Base-by-base conservation (phyloP, 2,888 invertebrate species). In the Nebria salina region DNA sequence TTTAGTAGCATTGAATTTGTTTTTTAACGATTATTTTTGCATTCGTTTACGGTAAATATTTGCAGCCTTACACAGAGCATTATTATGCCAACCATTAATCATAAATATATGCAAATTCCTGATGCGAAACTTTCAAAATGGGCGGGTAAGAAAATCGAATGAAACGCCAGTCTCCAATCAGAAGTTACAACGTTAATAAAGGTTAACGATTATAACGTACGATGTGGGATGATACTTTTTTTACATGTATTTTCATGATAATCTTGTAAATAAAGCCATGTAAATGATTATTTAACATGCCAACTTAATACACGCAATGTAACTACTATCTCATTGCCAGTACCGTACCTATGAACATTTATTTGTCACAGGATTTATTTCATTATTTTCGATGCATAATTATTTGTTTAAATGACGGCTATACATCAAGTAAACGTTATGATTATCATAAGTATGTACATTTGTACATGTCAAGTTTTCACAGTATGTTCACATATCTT, bases 251-350 rank as follows among this genome's bases (percentile, higher is more conserved):
- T 80, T 80, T 70, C 80, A 70, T 70, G 70, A 80, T 80, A 75
- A 75, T 75, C 78, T 41, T 70, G 80, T 80, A 80, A 80, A 80
- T 80, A 75, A 80, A 68, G 75, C 75, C 80, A 80, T 80, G 80
- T 80, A 75, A 80, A 80, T 75, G 80, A 70, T 65, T 20, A 68
- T 41, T 65, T 43, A 68, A 70, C 80, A 80, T 75, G 80, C 79
- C 68, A 79, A 54, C 66, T 42, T 75, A 72, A 72, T 72, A 68
- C 78, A 78, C 78, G 78, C 77, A 77, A 77, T 70, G 26, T 70
- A 25, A 13, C 66, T 66, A 66, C 25, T 66, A 66, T 66, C 13
- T 76, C 65, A 34, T 76, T 65, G 65, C 65, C n/a, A 65, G 65
- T 76, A 65, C 54, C 11, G 25, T 75, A 64, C 6, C 75, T 64